Evolutionary conservation across 2,888 invertebrate genomes (phyloP), one percentile per base, ranked within the genome.

Genomic region (Rhodophaea formosa): DNA sequence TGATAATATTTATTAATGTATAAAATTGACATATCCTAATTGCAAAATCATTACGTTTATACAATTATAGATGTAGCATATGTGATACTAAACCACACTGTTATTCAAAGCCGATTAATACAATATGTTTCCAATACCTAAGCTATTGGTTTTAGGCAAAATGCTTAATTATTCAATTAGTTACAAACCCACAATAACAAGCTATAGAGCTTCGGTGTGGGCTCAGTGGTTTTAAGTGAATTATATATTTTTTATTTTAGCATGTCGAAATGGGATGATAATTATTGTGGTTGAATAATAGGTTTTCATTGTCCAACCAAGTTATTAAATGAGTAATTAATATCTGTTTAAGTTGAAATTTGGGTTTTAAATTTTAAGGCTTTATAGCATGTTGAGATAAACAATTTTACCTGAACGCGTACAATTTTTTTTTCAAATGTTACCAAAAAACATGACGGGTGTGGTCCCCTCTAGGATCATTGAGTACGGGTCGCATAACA

Each of bases 91-190:
- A 17, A 2, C 44, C 44, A 44, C 15, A 15, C 14, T 15, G 44
- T 15, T 44, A 45, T 45, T 16, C 16, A 45, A 45, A 45, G 44
- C 44, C 44, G 44, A 45, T 45, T 45, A 45, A 16, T 45, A 15
- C 8, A 45, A 45, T 45, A 45, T 45, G 16, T 10, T 45, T 45
- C 16, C 44, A 23, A 46, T 23, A 23, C n/a, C 23, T 29, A 12
- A 46, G 46, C 46, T 23, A 10, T 23, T 23, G 23, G 10, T 29
- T 23, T 46, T 46, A 12, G n/a, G 12, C n/a, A 45, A 23, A 46
- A 46, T n/a, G 46, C 23, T 46, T n/a, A 29, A 46, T 46, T 46
- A 46, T 46, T 46, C 46, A 46, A 46, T 46, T 46, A 46, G 29
- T 23, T 23, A 46, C 23, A 23, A 46, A 23, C 23, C 17, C 12